Evolutionary conservation across 1,140 invertebrate species (phyloP), one percentile per base, ranked within the genome.

Genomic region (Calliphora vicina): DNA sequence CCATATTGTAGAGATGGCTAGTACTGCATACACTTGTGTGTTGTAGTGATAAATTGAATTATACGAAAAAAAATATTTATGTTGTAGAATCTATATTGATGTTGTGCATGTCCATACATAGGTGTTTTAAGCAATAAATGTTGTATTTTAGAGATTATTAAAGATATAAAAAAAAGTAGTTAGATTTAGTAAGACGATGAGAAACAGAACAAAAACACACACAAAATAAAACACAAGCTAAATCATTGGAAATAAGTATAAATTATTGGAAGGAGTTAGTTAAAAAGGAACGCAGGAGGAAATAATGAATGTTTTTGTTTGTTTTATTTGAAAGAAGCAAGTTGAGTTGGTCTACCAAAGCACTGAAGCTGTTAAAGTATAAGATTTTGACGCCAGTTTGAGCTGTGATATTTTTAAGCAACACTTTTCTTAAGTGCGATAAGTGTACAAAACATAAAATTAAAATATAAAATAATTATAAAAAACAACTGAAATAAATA

Each of bases 401-500:
- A 82, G 82, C 82, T 82, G 82, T 82, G 82, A 82, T 82, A 82
- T 82, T 82, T 82, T 74, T 74, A 82, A 82, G 82, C 71, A 25
- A 82, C 71, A 50, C 35, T 82, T 72, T 82, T 82, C 57, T 72
- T 72, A 72, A 82, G 81, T 82, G 67, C 81, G 61, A 71, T 71
- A 82, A 72, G 81, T 82, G 81, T 82, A 82, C 61, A 82, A 82
- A 72, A 50, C 10, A n/a, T 42, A 42, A 35, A 80, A 43, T 57
- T 57, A n/a, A 43, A 80, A 50, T 26, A 80, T 61, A 81, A 61
- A 67, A 17, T 29, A 61, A 57, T 35, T 26, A 80, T 3, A 80
- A 25, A 6, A 42, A 67, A 61, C n/a, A 61, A 27, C 26, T 61
- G 25, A 81, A 81, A 25, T 61, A 80, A 80, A 43, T 81, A n/a